Evolutionary conservation across 2,113 vertebrate species (phyloP).

Genomic region (Microcebus murinus): DNA sequence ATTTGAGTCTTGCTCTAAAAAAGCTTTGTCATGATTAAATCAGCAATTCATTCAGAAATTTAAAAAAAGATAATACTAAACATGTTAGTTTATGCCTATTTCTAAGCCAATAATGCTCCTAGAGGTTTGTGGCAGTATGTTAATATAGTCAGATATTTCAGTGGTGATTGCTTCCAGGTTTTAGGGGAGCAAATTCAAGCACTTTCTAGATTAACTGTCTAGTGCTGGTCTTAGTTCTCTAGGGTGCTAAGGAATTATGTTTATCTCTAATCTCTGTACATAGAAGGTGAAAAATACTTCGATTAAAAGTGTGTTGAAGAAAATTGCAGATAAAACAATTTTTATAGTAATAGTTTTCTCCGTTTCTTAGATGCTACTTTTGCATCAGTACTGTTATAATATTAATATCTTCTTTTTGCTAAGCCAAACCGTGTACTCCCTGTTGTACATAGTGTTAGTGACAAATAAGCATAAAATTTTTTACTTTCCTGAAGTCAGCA

Average conservation of each 20-base stretch:
- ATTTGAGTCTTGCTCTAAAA: not conserved
- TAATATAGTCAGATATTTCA: not conserved
- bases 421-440: not conserved
- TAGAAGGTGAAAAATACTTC: not conserved
- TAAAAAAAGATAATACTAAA: not conserved
- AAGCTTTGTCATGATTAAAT: not conserved
- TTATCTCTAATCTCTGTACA: not conserved
- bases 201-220: not conserved
- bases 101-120: not conserved
- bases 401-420: not conserved
- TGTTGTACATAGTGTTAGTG: not conserved
- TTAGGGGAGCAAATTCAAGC: not conserved
- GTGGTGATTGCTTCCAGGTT: conserved; percentile 4
- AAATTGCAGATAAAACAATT: not conserved
- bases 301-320: not conserved
- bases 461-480: not conserved
- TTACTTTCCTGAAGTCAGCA: not conserved
- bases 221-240: not conserved
- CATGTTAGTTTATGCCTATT: not conserved
- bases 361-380: not conserved
- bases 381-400: not conserved
- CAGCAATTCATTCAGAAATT: not conserved
- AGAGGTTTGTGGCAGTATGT: not conserved
- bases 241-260: conserved; percentile 33
- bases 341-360: conserved; percentile 11